These are phyloP conservation scores for Diglossa cyanea DNA, from an alignment of 2,797 vertebrate species.

Conservation along the genomic window DNA sequence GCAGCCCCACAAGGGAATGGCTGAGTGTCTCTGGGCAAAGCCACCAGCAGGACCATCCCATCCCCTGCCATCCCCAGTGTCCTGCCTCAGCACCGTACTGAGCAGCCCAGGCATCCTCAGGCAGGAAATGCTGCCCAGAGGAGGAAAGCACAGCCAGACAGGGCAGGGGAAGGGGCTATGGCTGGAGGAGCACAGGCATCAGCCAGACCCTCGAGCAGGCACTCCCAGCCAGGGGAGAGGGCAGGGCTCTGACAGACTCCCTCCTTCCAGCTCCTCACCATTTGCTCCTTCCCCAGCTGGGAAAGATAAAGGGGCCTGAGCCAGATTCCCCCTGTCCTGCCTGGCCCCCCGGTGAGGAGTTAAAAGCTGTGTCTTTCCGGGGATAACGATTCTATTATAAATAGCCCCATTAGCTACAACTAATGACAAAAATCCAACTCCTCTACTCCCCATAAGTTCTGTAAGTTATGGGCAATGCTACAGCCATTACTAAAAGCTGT, in stretches of 20 bases:
- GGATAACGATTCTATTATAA: slow-evolving; percentile 69
- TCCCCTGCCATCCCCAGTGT: neutral
- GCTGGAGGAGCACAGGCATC: neutral
- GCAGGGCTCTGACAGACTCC: neutral
- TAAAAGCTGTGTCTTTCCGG: slow-evolving; percentile 50
- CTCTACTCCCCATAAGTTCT: slow-evolving; percentile 71
- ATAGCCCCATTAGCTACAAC: slow-evolving; percentile 78
- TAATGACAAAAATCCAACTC: slow-evolving; percentile 72
- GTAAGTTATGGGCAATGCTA: slow-evolving; percentile 72
- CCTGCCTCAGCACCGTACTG: neutral
- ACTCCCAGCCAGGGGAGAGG: neutral
- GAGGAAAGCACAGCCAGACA: neutral
- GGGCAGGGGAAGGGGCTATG: neutral
- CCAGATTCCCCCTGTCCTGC: neutral
- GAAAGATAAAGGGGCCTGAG: neutral
- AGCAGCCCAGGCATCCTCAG: neutral
- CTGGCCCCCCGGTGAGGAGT: neutral
- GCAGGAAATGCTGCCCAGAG: neutral
- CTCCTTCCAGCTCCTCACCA: neutral
- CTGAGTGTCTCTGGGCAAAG: neutral
- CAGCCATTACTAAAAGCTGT: slow-evolving; percentile 76
- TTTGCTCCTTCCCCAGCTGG: neutral
- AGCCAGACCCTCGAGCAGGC: rapidly evolving
- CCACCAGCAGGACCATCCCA: rapidly evolving
- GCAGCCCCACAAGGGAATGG: rapidly evolving